Evolutionary conservation across 2,888 invertebrate species (phyloP), one percentile per base, ranked within the genome.

Genomic region (Macrophya alboannulata): DNA sequence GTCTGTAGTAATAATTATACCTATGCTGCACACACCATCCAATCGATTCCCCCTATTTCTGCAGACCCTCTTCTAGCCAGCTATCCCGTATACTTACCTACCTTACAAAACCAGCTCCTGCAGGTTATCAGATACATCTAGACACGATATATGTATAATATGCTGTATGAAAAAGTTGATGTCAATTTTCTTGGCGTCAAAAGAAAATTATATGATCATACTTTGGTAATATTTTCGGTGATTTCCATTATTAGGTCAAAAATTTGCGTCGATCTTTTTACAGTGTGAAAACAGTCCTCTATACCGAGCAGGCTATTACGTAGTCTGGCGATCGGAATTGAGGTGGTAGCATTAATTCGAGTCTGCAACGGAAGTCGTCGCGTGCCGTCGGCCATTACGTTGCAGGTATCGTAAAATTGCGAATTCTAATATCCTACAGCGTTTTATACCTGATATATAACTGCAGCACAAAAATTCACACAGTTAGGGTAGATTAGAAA

Each of bases 331-430:
- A 77, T 77, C 31, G 77, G 9, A 37, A 51, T 55, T 55, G 77
- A 55, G 77, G 45, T n/a, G 31, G 77, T 37, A 51, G 15, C 51
- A 77, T 77, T 77, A 77, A 77, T 77, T 77, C 77, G 55, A 77
- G 77, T 77, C 77, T 77, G 51, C 55, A 55, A 9, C 77, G 77
- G 77, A 77, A 77, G 51, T 77, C 37, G 43, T 81, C 81, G 81
- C 81, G 81, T 81, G 81, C 81, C 43, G 21, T 31, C 25, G 15
- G 81, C 81, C 81, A 81, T 81, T 81, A 81, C 37, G 55, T 21
- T 51, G 51, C 51, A 77, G 76, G 76, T 48, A 55, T 77, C 77
- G 77, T 77, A 55, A 77, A 51, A 77, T 55, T 31, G 51, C 51
- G n/a, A 55, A 55, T 77, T 55, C 55, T 77, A 77, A 55, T 77